Percentiles rank a stretch among this genome's conserved stretches.
These are phyloP conservation scores for Periophthalmodon schlosseri DNA, from an alignment of 2,113 vertebrate genomes.

Conservation along the genomic window DNA sequence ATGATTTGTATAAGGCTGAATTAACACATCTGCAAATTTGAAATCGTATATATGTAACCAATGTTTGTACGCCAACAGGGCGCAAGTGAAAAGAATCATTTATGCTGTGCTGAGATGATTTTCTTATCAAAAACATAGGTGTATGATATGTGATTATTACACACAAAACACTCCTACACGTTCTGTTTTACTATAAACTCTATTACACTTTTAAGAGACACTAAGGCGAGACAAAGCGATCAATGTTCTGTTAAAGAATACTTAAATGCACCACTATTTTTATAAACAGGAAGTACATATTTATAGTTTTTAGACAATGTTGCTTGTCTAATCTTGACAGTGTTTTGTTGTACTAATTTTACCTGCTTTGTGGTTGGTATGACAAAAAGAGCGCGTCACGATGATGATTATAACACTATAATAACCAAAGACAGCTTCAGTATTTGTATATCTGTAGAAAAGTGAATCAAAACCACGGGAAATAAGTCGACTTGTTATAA, in stretches of 20 bases:
- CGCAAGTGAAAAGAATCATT: background rate
- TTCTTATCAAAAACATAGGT: background rate
- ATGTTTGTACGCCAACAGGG: background rate
- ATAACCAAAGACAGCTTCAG: background rate
- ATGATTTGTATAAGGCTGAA: constrained; percentile 13
- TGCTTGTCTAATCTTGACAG: constrained; percentile 2
- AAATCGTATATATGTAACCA: constrained; percentile 1
- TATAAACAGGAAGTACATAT: constrained; percentile 26
- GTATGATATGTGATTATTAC: constrained; percentile 5
- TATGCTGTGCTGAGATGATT: background rate
- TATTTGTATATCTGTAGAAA: background rate
- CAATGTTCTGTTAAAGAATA: constrained; percentile 9
- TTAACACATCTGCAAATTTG: background rate
- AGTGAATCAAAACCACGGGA: background rate
- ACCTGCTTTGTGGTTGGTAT: constrained; percentile 20
- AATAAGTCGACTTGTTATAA: background rate
- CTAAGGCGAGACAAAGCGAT: background rate
- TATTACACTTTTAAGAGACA: background rate
- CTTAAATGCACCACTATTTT: constrained; percentile 39
- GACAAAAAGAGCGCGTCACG: constrained; percentile 7
- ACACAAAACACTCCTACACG: background rate
- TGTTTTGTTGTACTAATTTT: constrained; percentile 3
- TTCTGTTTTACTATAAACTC: background rate
- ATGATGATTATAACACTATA: background rate
- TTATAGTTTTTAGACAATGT: constrained; percentile 10